Percentiles rank a stretch among this genome's conserved stretches.
These are phyloP conservation scores for Gymnobelideus leadbeateri DNA, from an alignment of 2,113 vertebrate genomes.

Conservation along the genomic window DNA sequence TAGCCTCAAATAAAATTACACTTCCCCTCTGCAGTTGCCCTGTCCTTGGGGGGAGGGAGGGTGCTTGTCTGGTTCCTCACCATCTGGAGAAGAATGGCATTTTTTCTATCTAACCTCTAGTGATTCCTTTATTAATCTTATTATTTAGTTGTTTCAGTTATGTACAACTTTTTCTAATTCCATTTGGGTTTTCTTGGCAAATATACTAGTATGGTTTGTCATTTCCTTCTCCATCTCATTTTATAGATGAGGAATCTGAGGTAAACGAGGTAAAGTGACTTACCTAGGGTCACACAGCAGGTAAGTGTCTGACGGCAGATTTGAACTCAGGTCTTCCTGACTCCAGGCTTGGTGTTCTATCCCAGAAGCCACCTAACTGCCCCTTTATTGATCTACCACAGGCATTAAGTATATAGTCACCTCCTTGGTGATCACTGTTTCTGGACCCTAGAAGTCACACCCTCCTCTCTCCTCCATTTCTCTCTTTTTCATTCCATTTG, in stretches of 20 bases:
- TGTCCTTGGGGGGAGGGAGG: neutral
- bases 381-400: slow-evolving; percentile 23
- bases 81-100: neutral
- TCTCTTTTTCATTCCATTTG: neutral
- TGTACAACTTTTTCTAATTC: neutral
- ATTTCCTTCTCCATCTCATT: neutral
- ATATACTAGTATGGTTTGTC: neutral
- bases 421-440: neutral
- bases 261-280: neutral
- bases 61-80: neutral
- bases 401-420: neutral
- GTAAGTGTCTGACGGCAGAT: neutral
- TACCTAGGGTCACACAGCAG: slow-evolving; percentile 4
- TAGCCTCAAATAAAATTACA: neutral
- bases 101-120: neutral
- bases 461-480: neutral
- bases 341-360: neutral
- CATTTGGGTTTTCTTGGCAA: neutral
- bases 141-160: neutral
- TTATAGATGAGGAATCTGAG: neutral
- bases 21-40: neutral
- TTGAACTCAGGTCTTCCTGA: neutral
- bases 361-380: neutral
- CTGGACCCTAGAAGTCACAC: neutral
- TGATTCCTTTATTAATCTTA: neutral